Evolutionary conservation across 1,140 invertebrate species (phyloP).

Genomic region (Agrilus planipennis): DNA sequence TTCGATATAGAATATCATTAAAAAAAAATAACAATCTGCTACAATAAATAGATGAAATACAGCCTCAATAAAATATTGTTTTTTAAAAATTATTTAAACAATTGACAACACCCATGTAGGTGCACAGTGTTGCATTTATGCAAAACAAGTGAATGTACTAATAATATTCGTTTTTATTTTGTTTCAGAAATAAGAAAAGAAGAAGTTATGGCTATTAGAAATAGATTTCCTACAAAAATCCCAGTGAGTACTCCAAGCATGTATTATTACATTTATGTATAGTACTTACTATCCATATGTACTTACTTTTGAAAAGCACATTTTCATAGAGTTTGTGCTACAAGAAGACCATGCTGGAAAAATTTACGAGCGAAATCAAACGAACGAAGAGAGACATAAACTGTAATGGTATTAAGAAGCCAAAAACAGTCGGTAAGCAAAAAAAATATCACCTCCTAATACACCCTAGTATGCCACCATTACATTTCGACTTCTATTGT

Average conservation of each 20-base stretch:
- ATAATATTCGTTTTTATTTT: slow-evolving; percentile 9
- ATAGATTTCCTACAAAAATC: slow-evolving; percentile 47
- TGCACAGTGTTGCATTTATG: no score
- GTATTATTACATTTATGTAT: slow-evolving; percentile 1
- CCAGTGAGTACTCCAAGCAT: slow-evolving; percentile 37
- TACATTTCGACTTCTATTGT: no score
- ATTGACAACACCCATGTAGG: no score
- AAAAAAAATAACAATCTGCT: no score
- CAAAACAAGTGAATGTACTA: no score
- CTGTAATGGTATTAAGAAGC: slow-evolving; percentile 4
- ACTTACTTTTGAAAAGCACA: not conserved
- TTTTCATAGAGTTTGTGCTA: not conserved
- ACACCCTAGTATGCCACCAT: no score
- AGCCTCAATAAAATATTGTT: no score
- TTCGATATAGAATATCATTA: no score
- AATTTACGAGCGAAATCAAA: not conserved
- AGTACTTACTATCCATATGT: slow-evolving; percentile 2
- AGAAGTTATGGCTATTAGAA: slow-evolving; percentile 45
- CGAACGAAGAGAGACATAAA: slow-evolving; percentile 8
- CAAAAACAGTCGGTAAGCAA: slow-evolving; percentile 3
- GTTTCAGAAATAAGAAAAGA: slow-evolving; percentile 43
- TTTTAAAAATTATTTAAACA: no score
- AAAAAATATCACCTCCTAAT: no score
- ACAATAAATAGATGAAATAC: no score
- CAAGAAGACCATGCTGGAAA: not conserved